phyloP scores from a whole-genome alignment of 1,140 invertebrate species.

The Dreissena polymorpha region DNA sequence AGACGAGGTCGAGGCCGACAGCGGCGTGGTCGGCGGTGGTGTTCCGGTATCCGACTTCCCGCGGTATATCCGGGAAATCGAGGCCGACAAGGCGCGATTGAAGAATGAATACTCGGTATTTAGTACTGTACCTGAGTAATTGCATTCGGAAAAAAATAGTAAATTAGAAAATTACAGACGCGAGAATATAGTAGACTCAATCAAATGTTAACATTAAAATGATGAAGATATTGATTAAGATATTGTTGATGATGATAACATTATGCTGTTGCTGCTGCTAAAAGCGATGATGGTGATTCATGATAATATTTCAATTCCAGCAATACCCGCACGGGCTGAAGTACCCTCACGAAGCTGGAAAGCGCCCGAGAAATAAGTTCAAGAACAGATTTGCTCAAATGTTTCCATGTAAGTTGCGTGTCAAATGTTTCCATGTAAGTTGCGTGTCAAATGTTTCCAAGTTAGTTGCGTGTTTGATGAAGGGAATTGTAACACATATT shows the following conservation, averaged over 20 bases:
- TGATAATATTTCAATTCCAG: not conserved
- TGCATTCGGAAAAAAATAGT: no score
- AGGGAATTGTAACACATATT: not conserved
- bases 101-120: constrained; percentile 38
- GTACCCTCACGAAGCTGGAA: constrained; percentile 50
- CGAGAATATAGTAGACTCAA: no score
- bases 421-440: constrained; percentile 53
- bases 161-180: no score
- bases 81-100: constrained; percentile 27
- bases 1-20: not conserved
- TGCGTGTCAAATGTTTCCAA: constrained; percentile 47
- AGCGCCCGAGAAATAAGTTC: constrained; percentile 52
- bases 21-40: not conserved
- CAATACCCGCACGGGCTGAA: constrained; percentile 49
- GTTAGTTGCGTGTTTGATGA: constrained; percentile 18
- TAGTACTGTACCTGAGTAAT: not conserved
- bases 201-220: no score
- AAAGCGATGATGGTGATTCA: no score
- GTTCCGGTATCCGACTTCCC: constrained; percentile 37
- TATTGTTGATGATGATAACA: no score
- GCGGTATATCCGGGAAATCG: constrained; percentile 36
- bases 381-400: constrained; percentile 56
- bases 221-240: no score
- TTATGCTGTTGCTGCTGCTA: no score
- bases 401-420: constrained; percentile 52